Evolutionary conservation across 2,797 vertebrate species (phyloP), one percentile per base, ranked within the genome.

Genomic region (Siniperca undulata): DNA sequence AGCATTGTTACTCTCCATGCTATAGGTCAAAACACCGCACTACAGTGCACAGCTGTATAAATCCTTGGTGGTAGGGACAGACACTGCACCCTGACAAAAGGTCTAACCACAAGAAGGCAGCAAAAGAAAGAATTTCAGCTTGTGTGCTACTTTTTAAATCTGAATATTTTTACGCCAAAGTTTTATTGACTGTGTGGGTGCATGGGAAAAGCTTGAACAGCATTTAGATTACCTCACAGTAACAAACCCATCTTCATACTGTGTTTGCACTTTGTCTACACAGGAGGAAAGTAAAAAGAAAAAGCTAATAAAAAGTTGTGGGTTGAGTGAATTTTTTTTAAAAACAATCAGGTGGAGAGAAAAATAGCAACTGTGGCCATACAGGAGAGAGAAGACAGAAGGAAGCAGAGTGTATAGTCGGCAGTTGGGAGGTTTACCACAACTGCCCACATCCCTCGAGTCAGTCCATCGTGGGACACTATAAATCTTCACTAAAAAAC

Each of bases 71-170:
- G 12, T 11, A 24, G 3, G 14, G 50, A 62, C 7, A 22, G n/a
- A 58, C 0, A 17, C 3, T 69, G 36, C 4, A 50, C 10, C 1
- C 44, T 13, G 13, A 0, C 36, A 42, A 7, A 46, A 42, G 30
- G 7, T 70, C 44, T 0, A 73, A 53, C 82, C 89, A 90, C 81
- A 78, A 80, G 88, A 67, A 89, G 82, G 82, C 80, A 30, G 85
- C 70, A 87, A 70, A 85, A 5, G 0, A 74, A 61, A 70, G 14
- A 7, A 42, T 66, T 20, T 70, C 22, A 48, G 17, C 11, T n/a
- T 60, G 9, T 30, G n/a, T 44, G 48, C 42, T 60, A 0, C 27
- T 46, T 48, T 48, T 50, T 24, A 48, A 24, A 56, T 19, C 14
- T 1, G 14, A 27, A 30, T 30, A n/a, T 56, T 58, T 55, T 13